Conservation (phyloP, 64 coral and sea anemone species). For the Montipora efflorescens region DNA sequence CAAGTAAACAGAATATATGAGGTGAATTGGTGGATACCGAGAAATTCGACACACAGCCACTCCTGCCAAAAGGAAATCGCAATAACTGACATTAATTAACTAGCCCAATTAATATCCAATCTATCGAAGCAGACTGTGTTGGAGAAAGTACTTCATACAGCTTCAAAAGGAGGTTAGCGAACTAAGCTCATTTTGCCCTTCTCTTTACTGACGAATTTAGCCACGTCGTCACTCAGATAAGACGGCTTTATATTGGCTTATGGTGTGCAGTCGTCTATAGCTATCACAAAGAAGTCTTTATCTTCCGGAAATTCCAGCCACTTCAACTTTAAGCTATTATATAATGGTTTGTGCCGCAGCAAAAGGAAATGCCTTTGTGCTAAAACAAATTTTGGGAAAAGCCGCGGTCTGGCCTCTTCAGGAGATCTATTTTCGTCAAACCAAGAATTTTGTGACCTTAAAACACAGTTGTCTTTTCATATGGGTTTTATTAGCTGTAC, state of each 20-base stretch:
- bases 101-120: too few relatives aligned
- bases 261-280: not conserved
- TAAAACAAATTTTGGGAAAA: not conserved
- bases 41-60: too few relatives aligned
- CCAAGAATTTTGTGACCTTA: not conserved
- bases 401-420: too few relatives aligned
- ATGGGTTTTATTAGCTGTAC: too few relatives aligned
- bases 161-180: not conserved
- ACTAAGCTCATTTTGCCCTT: too few relatives aligned
- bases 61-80: too few relatives aligned
- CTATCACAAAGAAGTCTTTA: constrained; percentile 1
- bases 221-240: not conserved
- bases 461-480: too few relatives aligned
- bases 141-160: not conserved
- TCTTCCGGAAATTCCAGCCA: constrained; percentile 40
- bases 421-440: not conserved
- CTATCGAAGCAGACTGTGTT: too few relatives aligned
- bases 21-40: too few relatives aligned
- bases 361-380: not conserved
- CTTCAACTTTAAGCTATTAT: not conserved
- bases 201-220: not conserved
- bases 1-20: too few relatives aligned
- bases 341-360: not conserved
- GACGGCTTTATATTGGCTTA: not conserved
- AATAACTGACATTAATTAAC: too few relatives aligned